Base-by-base conservation (phyloP, 2,888 invertebrate genomes). In the Chrysolina haemoptera region DNA sequence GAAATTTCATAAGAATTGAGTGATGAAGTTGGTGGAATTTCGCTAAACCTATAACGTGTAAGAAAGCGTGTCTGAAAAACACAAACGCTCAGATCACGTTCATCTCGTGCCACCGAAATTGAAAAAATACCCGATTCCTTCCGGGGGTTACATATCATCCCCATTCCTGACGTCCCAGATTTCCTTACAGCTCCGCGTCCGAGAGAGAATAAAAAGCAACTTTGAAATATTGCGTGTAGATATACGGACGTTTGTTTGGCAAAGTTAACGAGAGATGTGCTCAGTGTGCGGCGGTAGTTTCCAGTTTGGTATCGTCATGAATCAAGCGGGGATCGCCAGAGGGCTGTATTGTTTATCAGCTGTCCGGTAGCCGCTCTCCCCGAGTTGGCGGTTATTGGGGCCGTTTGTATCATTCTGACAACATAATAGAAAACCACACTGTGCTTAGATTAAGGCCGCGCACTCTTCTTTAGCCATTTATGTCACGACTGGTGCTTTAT, bases 321-420 rank as follows among this genome's bases (percentile, higher is more conserved):
- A 83, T 83, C 83, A 83, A 79, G 73, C n/a, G 64, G 76, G 76
- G 73, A 81, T 81, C 76, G 83, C 83, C 82, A 70, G 76, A 79
- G 82, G 84, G 82, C 81, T 76, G 80, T 82, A 86, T 85, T 86
- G 86, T 87, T 86, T 86, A 87, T 86, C 86, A 86, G 85, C 86
- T 86, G 85, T 85, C 85, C 85, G 79, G 85, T 86, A 86, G 86
- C 85, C 69, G 84, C 80, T 84, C 83, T 83, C 85, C 84, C 85
- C 82, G 83, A 83, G 83, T 83, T 86, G 83, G 85, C 85, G 84
- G 85, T 85, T 86, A 87, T 86, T 87, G 86, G 86, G 83, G 87
- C 86, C 84, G 86, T 87, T 87, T 87, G 86, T 87, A 87, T 87
- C 86, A 86, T 86, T 87, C 84, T 87, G 87, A 87, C 87, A 87